A percentile compares a stretch with the other conserved stretches of the same genome.
Conservation (phyloP, 2,797 vertebrate genomes). For the Alauda arvensis region DNA sequence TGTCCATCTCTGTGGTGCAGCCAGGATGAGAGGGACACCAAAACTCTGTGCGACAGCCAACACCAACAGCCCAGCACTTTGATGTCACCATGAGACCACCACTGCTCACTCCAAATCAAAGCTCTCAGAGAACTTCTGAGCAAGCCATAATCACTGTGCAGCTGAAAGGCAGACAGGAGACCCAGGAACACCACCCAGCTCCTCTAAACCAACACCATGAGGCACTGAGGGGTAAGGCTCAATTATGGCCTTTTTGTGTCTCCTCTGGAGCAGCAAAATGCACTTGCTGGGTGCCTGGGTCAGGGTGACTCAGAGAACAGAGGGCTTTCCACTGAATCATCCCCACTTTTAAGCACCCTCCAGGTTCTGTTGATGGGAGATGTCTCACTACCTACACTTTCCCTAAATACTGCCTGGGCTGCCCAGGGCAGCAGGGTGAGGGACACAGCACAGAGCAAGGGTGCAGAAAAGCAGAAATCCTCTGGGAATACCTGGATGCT, state of each 20-base stretch:
- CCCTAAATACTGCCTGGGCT: not conserved
- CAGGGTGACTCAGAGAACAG: constrained; percentile 45
- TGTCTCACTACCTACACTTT: constrained; percentile 47
- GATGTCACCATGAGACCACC: not conserved
- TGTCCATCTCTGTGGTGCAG: not conserved
- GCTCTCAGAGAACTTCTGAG: not conserved
- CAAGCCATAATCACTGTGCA: not conserved
- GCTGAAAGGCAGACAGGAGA: not conserved
- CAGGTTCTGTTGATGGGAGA: constrained; percentile 14
- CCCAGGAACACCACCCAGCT: constrained; percentile 32
- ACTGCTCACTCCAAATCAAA: not conserved
- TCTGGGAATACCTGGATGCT: not conserved
- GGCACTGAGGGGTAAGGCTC: not conserved
- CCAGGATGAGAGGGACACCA: not conserved
- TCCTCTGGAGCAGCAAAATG: not conserved
- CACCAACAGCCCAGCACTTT: not conserved
- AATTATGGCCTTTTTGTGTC: constrained; percentile 26
- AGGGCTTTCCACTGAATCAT: constrained; percentile 38
- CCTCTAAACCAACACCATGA: not conserved
- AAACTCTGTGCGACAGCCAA: not conserved
- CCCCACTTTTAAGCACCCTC: not conserved
- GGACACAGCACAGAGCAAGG: not conserved
- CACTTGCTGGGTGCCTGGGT: constrained; percentile 2
- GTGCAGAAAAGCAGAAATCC: not conserved
- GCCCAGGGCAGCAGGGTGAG: not conserved